A percentile compares a stretch with the other conserved stretches of the same genome.
Conservation (phyloP, 2,113 vertebrate species). For the Promerops cafer region DNA sequence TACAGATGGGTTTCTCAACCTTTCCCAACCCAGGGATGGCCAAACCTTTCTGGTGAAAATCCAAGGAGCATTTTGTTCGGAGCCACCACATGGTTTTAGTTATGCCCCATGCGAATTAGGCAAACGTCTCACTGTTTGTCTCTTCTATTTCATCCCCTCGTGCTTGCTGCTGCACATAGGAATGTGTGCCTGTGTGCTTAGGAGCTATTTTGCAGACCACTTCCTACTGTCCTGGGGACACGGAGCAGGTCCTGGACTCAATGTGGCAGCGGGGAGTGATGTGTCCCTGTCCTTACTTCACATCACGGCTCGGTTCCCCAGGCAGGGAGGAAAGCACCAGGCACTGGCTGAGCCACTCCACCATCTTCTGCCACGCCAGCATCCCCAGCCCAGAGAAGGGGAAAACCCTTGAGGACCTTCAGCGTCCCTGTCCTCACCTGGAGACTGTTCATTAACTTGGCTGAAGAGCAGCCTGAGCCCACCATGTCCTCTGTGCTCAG, state of each 20-base stretch:
- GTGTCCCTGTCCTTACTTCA: background rate
- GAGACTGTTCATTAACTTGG: rapidly evolving
- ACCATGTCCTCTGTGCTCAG: rapidly evolving
- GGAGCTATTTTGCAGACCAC: background rate
- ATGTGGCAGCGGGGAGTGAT: rapidly evolving
- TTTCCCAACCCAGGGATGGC: background rate
- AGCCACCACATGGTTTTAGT: slow-evolving; percentile 52
- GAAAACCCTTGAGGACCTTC: background rate
- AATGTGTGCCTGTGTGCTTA: background rate
- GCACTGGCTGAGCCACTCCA: background rate
- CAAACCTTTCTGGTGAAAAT: slow-evolving; percentile 15
- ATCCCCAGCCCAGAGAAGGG: background rate
- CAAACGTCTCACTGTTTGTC: background rate
- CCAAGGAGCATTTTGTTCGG: background rate
- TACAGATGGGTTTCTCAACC: slow-evolving; percentile 9
- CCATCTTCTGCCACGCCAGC: background rate
- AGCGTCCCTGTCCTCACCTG: rapidly evolving
- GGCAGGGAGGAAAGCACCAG: rapidly evolving
- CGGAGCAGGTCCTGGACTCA: background rate
- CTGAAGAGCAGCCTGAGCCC: background rate
- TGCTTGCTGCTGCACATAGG: background rate
- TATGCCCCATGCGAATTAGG: background rate
- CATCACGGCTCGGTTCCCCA: rapidly evolving
- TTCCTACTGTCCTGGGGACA: background rate
- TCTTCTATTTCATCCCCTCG: background rate